phyloP scores from a whole-genome alignment of 2,113 vertebrate species.

The Phrynosoma platyrhinos region DNA sequence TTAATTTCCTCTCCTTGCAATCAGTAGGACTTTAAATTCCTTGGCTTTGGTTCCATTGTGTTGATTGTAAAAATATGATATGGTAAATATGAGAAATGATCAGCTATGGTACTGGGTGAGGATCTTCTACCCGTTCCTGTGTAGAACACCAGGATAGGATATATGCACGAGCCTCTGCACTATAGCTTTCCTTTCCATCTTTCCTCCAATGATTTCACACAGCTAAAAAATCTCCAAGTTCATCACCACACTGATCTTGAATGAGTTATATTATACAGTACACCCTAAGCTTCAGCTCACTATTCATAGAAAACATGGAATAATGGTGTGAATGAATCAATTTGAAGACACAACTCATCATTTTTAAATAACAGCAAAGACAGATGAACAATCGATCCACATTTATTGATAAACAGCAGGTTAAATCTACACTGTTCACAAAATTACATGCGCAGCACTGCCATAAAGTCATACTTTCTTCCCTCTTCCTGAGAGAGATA shows the following conservation, averaged over 20 bases:
- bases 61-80: background rate
- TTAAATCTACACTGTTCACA: background rate
- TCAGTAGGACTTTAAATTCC: background rate
- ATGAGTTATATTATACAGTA: background rate
- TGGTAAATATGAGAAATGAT: background rate
- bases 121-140: background rate
- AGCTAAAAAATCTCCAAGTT: background rate
- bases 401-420: background rate
- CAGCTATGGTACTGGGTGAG: background rate
- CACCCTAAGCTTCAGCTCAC: background rate
- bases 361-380: background rate
- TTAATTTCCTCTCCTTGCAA: background rate
- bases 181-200: background rate
- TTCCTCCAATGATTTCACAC: background rate
- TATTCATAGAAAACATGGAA: background rate
- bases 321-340: background rate
- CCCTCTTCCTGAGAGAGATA: too few species aligned
- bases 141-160: background rate
- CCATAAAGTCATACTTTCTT: background rate
- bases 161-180: background rate
- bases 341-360: background rate
- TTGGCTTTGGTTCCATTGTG: background rate
- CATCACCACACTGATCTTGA: background rate
- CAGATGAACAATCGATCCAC: background rate
- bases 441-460: background rate